Evolutionary conservation across 1,140 invertebrate species (phyloP).

Genomic region (Stegodyphus mimosarum): DNA sequence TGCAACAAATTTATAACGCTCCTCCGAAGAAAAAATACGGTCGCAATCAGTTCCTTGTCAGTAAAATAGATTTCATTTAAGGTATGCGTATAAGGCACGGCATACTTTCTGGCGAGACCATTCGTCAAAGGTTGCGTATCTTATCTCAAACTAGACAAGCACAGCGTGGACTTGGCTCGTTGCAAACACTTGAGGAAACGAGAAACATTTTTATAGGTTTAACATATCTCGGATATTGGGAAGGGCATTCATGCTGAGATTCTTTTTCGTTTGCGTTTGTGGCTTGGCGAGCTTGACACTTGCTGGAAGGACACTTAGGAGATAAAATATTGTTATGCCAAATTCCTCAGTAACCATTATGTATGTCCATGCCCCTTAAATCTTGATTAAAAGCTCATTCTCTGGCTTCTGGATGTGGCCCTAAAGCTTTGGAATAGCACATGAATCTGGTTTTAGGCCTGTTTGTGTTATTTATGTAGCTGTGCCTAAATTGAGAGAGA

Average conservation of each 20-base stretch:
- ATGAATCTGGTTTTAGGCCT: not conserved
- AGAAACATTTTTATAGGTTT: constrained; percentile 55
- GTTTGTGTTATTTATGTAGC: constrained; percentile 25
- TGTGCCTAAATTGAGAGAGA: not conserved
- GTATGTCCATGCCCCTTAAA: constrained; percentile 24
- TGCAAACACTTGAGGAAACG: constrained; percentile 47
- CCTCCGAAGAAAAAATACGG: constrained; percentile 31
- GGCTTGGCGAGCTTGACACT: not conserved
- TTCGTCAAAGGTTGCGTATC: constrained; percentile 39
- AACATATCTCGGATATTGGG: constrained; percentile 39
- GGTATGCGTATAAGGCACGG: constrained; percentile 48
- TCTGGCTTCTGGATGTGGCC: constrained; percentile 27
- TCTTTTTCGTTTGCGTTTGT: constrained; percentile 9
- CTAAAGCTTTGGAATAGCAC: too few relatives aligned
- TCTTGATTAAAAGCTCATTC: constrained; percentile 32
- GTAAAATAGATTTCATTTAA: constrained; percentile 55
- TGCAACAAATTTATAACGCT: constrained; percentile 54
- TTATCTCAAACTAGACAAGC: constrained; percentile 37
- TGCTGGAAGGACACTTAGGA: not conserved
- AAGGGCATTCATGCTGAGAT: constrained; percentile 53
- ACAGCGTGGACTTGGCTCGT: constrained; percentile 10
- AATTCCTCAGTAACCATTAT: constrained; percentile 52
- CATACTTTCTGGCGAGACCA: constrained; percentile 10
- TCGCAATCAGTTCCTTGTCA: constrained; percentile 58
- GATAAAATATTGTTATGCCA: constrained; percentile 55